phyloP scores from a whole-genome alignment of 1,140 invertebrate species.

The Babylonia areolata region DNA sequence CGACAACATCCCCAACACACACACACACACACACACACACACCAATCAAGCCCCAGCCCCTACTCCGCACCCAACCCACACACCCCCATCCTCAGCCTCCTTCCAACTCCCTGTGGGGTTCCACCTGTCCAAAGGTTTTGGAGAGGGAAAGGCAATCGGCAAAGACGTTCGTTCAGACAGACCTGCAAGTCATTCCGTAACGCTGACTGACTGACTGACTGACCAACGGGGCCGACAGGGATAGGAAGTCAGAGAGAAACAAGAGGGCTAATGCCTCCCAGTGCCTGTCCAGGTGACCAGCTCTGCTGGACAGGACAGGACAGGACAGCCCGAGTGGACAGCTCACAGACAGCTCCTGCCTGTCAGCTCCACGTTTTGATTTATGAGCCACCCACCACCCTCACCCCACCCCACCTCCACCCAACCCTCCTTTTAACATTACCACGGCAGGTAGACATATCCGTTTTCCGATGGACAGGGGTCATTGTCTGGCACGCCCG shows the following conservation, averaged over 20 bases:
- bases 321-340: not conserved
- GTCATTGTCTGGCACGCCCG: not conserved
- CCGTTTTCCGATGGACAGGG: not conserved
- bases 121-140: too few species aligned
- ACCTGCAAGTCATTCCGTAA: too few species aligned
- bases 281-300: not conserved
- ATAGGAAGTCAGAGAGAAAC: not conserved
- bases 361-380: not conserved
- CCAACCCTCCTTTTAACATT: not conserved
- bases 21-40: too few species aligned
- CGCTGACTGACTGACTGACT: too few species aligned
- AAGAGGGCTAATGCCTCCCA: not conserved
- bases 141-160: too few species aligned
- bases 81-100: too few species aligned
- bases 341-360: not conserved
- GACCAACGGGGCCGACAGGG: not conserved
- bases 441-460: not conserved
- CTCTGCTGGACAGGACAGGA: not conserved
- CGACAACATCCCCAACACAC: too few species aligned
- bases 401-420: not conserved
- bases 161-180: too few species aligned
- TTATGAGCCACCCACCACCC: not conserved
- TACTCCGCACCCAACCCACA: too few species aligned
- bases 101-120: too few species aligned
- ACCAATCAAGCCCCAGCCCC: too few species aligned